Evolutionary conservation across 2,888 invertebrate genomes (phyloP).

Genomic region (Helicoverpa assulta): DNA sequence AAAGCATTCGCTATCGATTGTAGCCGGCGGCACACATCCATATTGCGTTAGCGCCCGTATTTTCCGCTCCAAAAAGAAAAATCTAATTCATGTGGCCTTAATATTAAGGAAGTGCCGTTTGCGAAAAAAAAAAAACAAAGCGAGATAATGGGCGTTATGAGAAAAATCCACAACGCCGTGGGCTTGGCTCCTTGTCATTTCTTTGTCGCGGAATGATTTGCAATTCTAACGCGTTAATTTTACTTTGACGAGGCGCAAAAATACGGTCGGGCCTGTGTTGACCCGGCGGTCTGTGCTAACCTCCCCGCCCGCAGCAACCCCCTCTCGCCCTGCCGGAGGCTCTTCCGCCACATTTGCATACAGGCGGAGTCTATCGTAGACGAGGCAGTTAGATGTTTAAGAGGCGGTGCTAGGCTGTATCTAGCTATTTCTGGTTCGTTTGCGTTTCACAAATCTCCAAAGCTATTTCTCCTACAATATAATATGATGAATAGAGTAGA

Average conservation of each 20-base stretch:
- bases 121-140: constrained; percentile 74
- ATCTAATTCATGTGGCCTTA: constrained; percentile 74
- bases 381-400: constrained; percentile 77
- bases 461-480: constrained; percentile 24
- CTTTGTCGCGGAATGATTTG: constrained; percentile 87
- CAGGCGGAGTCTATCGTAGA: constrained; percentile 83
- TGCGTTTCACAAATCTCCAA: constrained; percentile 29
- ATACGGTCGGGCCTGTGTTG: constrained; percentile 80
- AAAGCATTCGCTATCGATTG: constrained; percentile 70
- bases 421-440: constrained; percentile 52
- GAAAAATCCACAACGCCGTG: constrained; percentile 84
- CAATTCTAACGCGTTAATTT: constrained; percentile 89
- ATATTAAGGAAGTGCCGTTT: constrained; percentile 71
- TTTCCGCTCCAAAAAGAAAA: constrained; percentile 72
- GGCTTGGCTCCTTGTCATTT: constrained; percentile 81
- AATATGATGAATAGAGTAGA: constrained; percentile 28
- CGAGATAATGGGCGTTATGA: constrained; percentile 82
- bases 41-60: constrained; percentile 70
- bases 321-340: constrained; percentile 73
- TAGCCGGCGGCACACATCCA: constrained; percentile 65
- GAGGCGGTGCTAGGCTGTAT: constrained; percentile 74
- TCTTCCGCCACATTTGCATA: constrained; percentile 85
- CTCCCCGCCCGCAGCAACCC: constrained; percentile 51
- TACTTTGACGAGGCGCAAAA: constrained; percentile 88
- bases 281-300: constrained; percentile 68